Percentiles rank a stretch among this genome's conserved stretches.
These are phyloP conservation scores for Azorinus chamasolen DNA, from an alignment of 2,888 invertebrate genomes.

Conservation along the genomic window DNA sequence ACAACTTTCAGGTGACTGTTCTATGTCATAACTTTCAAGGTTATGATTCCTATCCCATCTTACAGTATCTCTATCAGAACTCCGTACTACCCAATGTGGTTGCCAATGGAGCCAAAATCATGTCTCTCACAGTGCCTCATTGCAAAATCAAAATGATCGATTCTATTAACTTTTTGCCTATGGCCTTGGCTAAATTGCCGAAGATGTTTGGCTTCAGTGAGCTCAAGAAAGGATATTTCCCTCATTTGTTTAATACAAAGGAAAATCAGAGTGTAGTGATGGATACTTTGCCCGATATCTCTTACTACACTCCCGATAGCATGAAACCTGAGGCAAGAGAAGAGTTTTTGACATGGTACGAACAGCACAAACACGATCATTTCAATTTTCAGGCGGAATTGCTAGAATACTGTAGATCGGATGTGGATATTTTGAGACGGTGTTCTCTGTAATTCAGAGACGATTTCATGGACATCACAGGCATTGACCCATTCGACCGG, in stretches of 20 bases:
- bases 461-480: conserved; percentile 29
- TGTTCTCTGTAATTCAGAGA: conserved; percentile 41
- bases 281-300: conserved; percentile 41
- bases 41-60: too few species aligned
- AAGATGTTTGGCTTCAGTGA: conserved; percentile 46
- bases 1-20: too few species aligned
- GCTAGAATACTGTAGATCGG: conserved; percentile 34
- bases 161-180: conserved; percentile 56
- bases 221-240: conserved; percentile 53
- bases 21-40: too few species aligned
- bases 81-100: too few species aligned
- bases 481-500: conserved; percentile 44
- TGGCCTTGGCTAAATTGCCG: conserved; percentile 50
- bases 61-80: too few species aligned
- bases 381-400: conserved; percentile 41
- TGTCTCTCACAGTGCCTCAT: conserved; percentile 31
- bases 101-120: background rate
- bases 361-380: conserved; percentile 9
- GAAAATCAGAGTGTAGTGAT: conserved; percentile 42
- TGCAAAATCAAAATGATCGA: conserved; percentile 50
- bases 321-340: conserved; percentile 55
- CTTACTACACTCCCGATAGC: conserved; percentile 52
- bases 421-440: conserved; percentile 40
- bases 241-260: conserved; percentile 52
- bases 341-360: conserved; percentile 42